Evolutionary conservation across 2,888 invertebrate genomes (phyloP), one percentile per base, ranked within the genome.

Genomic region (Cloeon dipterum): DNA sequence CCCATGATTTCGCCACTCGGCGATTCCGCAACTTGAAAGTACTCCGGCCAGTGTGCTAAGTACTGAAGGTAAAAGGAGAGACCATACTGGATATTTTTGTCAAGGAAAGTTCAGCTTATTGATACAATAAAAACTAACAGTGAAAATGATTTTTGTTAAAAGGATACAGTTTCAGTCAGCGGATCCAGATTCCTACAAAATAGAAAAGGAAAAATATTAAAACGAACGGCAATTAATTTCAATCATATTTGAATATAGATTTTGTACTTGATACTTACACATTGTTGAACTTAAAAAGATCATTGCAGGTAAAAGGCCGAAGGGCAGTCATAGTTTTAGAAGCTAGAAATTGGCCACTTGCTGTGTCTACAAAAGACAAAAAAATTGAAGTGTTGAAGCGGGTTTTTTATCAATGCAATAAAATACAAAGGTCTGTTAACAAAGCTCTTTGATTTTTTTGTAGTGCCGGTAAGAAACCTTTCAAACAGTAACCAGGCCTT

Each of bases 1-100:
- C 96, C 98, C 89, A 98, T 94, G 41, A 96, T 86, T 61, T 88
- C 81, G 3, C 91, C 94, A 56, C 74, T 81, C 4, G 93, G 86
- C 14, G 93, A 82, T 63, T 94, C 94, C 3, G 91, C 89, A 14
- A 91, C 82, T 66, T 91, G 88, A 56, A 96, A 94, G 57, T 91
- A 96, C 59, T 98, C 96, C 1, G 96, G 94, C 94, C 94, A 96
- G 52, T 91, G 88, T 8, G 91, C 88, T 52, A 96, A 61, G 59
- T 98, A 98, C 52, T 93, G 91, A 59, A 96, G 82, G 52, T 98
- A 98, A 62, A 98, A 98, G 5, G 83, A 76, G 38, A 89, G 59
- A 1, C 86, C 89, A 60, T 89, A 89, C 58, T 61, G n/a, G n/a
- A n/a, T 39, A 21, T 26, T 21, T 21, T 32, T 21, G 41, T 46